Evolutionary conservation across 2,888 invertebrate species (phyloP).

Genomic region (Isotomurus palustris): DNA sequence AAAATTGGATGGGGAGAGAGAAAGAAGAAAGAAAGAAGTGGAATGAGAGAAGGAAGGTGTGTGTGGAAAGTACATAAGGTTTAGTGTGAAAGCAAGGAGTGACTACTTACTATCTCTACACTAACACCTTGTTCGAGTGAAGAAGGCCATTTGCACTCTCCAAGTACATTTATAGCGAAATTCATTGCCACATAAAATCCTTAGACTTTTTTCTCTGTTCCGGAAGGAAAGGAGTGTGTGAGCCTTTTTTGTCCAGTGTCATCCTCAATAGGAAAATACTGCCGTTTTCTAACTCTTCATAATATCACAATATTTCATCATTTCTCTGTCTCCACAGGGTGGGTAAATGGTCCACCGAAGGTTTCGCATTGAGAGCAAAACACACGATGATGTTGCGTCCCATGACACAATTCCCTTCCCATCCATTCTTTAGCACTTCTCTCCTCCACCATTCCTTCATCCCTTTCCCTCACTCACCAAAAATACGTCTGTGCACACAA

Average conservation of each 20-base stretch:
- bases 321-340: conserved; percentile 14
- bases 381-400: no score
- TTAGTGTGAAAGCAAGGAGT: background rate
- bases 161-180: background rate
- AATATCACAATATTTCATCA: conserved; percentile 20
- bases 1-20: background rate
- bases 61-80: background rate
- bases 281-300: background rate
- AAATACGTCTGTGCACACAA: no score
- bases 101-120: background rate
- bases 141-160: background rate
- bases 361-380: no score
- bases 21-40: background rate
- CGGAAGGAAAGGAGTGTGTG: background rate
- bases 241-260: background rate
- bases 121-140: background rate
- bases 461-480: no score
- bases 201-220: background rate
- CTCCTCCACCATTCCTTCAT: no score
- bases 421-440: background rate
- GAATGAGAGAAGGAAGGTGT: background rate
- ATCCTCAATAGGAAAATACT: conserved; percentile 1
- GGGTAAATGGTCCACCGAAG: background rate
- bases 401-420: conserved; percentile 1
- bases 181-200: no score